Base-by-base conservation (phyloP, 2,888 invertebrate species). In the Coleophora deauratella region DNA sequence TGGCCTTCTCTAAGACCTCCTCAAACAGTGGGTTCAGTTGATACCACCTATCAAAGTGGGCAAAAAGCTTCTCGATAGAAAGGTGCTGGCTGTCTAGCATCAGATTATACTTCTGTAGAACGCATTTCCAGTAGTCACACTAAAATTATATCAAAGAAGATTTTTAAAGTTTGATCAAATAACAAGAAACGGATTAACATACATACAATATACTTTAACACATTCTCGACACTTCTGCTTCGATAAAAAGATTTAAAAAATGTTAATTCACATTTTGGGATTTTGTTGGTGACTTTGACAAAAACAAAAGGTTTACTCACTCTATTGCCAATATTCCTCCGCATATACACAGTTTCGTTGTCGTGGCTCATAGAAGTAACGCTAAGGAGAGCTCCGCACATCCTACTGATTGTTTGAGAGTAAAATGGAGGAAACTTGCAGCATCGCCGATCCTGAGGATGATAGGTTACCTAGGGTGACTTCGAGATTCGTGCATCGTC, bases 41-140 rank as follows among this genome's bases (percentile, higher is more conserved):
- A 0, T 62, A 62, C 80, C 80, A 81, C 33, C 59, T 58, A 32
- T 72, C 68, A 0, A 81, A 56, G 44, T 80, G 76, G 0, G 30
- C 37, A 33, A 47, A 74, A 41, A 70, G 75, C 48, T 65, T 72
- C 0, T 66, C 66, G 2, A 60, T 50, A 27, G 67, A 59, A 1
- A 77, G 21, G 0, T 38, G 51, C 28, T 7, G 14, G 0, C 55
- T 47, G 1, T 30, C 0, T 10, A 47, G 47, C 1, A 75, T 14
- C 1, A 80, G 41, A 13, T 49, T 38, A 38, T 81, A 80, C 50
- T 62, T 66, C 1, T 46, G 48, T 11, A 80, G 47, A 7, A 77
- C 43, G 36, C 80, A 81, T 15, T 32, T 37, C 76, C 77, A 79
- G 43, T 66, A 58, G 0, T 49, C 35, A 37, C 72, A 74, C 80